Conservation (phyloP, 2,113 vertebrate genomes). For the Antigone vipio region DNA sequence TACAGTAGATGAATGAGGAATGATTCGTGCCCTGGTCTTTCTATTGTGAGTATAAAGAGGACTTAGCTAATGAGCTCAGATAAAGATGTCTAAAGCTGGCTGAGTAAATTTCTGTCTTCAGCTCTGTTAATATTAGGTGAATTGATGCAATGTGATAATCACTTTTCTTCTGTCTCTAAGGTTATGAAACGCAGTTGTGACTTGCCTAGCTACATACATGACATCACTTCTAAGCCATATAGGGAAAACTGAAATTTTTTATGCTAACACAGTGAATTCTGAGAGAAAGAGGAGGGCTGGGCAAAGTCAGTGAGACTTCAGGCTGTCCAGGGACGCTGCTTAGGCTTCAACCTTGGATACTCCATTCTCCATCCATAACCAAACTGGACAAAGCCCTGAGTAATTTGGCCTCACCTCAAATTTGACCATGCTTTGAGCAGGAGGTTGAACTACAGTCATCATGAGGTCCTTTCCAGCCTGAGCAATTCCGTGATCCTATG, state of each 20-base stretch:
- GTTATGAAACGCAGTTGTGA: background rate
- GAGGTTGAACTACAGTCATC: background rate
- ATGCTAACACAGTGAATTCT: background rate
- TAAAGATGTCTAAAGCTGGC: background rate
- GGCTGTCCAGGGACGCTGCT: rapidly evolving
- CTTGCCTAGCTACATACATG: background rate
- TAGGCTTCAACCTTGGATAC: background rate
- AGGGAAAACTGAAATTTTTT: background rate
- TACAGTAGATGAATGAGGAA: background rate
- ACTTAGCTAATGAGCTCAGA: background rate
- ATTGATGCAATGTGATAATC: background rate
- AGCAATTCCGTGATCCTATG: background rate
- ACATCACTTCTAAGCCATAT: background rate
- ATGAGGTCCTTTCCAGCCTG: background rate
- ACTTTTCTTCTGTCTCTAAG: background rate
- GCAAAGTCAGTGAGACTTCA: background rate
- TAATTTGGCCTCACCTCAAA: background rate
- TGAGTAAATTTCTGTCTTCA: background rate
- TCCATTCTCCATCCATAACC: background rate
- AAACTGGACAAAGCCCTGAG: background rate
- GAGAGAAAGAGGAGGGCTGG: background rate
- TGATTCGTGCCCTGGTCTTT: background rate
- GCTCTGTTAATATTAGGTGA: background rate
- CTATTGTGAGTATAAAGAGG: background rate
- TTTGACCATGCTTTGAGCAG: background rate